Evolutionary conservation across 1,140 invertebrate species (phyloP), one percentile per base, ranked within the genome.

Genomic region (Papilio xuthus): DNA sequence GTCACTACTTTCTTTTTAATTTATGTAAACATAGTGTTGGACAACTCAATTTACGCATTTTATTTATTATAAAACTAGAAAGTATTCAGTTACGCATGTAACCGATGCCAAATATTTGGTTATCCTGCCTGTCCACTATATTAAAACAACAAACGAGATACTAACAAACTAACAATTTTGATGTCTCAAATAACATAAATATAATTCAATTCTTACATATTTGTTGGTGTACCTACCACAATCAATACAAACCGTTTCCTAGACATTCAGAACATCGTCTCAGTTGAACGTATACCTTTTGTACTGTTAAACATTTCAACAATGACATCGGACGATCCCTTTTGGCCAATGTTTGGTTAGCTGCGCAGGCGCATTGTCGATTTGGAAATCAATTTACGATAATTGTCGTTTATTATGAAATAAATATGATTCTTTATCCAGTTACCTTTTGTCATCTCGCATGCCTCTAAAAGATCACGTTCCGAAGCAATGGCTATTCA

Each of bases 351-450:
- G 92, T 93, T 93, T 93, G 92, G 91, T 93, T 93, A 93, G 91
- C 88, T 93, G 92, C 89, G 80, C 78, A 18, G 73, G 77, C 78
- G 81, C 81, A 90, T 93, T 93, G 88, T 92, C 81, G 80, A 83
- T 75, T 80, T 72, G 69, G 80, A 89, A 92, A 93, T 92, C 92
- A 92, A 93, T 93, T 93, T 93, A 92, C 84, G 88, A 90, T 93
- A 93, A 93, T 93, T 93, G 92, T 92, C 92, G 93, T 94, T 92
- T 94, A 94, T 94, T 94, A 94, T 92, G 91, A 90, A 93, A 93
- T 94, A 92, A 93, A 94, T 94, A 94, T 94, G 92, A 92, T 89
- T 82, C 88, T 91, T 90, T 92, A 91, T 92, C 75, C 84, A 69
- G 69, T 82, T 23, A 37, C 70, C 88, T 86, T 87, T 93, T 92